phyloP scores from a whole-genome alignment of 2,113 vertebrate species.

The Puffinus mauretanicus region DNA sequence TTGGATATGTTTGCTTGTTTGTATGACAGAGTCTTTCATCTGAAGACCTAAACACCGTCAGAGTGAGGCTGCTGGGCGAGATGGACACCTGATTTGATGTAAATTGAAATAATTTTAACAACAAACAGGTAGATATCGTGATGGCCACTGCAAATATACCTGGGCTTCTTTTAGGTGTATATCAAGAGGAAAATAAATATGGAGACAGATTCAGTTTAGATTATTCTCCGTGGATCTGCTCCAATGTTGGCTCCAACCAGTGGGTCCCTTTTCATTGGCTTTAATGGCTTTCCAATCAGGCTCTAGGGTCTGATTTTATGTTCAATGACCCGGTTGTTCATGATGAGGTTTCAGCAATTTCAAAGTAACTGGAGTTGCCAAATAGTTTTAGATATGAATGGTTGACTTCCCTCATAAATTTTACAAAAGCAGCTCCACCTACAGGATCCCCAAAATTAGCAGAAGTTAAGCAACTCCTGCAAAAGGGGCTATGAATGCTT shows the following conservation, averaged over 20 bases:
- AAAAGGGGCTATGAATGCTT: background rate
- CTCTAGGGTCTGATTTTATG: conserved; percentile 17
- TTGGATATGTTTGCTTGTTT: background rate
- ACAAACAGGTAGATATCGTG: background rate
- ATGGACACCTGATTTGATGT: background rate
- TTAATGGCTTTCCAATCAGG: conserved; percentile 33
- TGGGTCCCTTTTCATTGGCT: background rate
- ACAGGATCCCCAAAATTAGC: background rate
- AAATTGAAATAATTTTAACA: background rate
- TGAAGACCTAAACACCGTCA: background rate
- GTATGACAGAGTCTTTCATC: background rate
- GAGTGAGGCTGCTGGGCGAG: background rate
- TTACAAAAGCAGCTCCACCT: conserved; percentile 32
- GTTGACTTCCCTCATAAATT: background rate
- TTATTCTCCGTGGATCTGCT: background rate
- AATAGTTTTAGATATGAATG: background rate
- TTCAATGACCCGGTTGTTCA: conserved; percentile 19
- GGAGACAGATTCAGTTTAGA: background rate
- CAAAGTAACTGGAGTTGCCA: background rate
- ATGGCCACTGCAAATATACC: background rate
- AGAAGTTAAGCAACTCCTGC: background rate
- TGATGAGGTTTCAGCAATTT: conserved; percentile 28
- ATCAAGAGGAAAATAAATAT: conserved; percentile 43
- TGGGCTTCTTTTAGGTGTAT: background rate
- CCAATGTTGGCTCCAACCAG: background rate